Percentiles rank a stretch among this genome's conserved stretches.
These are phyloP conservation scores for Sebastes iracundus DNA, from an alignment of 2,797 vertebrate species.

Conservation along the genomic window DNA sequence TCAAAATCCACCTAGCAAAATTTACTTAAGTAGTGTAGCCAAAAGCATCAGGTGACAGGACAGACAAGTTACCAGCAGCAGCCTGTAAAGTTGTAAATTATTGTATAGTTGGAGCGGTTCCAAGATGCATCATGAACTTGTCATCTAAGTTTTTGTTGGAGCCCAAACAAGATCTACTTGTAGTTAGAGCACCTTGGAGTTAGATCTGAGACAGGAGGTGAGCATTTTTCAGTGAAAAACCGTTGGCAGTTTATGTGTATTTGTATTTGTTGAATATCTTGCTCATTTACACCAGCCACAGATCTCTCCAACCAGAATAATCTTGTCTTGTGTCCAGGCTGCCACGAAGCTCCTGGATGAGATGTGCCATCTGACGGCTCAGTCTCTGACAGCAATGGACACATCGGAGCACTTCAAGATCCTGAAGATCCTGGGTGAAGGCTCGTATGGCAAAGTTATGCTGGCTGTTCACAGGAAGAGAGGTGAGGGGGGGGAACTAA, in stretches of 20 bases:
- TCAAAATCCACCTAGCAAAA: neutral
- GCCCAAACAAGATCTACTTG: neutral
- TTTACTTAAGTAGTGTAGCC: neutral
- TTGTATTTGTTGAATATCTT: neutral
- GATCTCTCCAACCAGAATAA: neutral
- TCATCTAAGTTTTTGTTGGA: neutral
- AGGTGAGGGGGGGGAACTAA: slow-evolving; percentile 69
- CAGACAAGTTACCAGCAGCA: neutral
- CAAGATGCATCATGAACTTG: neutral
- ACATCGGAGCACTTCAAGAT: slow-evolving; percentile 88
- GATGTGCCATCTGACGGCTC: slow-evolving; percentile 88
- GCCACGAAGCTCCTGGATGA: slow-evolving; percentile 81
- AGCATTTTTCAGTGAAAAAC: neutral
- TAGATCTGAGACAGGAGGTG: neutral
- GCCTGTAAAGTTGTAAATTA: neutral
- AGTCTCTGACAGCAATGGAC: slow-evolving; percentile 86
- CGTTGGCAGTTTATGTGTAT: neutral
- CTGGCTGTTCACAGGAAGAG: slow-evolving; percentile 89
- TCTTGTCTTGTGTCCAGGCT: slow-evolving; percentile 53
- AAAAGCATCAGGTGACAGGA: neutral
- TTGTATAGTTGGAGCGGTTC: neutral
- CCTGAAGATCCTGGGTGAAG: slow-evolving; percentile 90
- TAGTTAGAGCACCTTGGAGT: neutral
- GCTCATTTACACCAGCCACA: neutral
- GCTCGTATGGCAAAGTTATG: slow-evolving; percentile 91